These are phyloP conservation scores for Cardinalis cardinalis DNA, from an alignment of 2,113 vertebrate species.

Conservation along the genomic window DNA sequence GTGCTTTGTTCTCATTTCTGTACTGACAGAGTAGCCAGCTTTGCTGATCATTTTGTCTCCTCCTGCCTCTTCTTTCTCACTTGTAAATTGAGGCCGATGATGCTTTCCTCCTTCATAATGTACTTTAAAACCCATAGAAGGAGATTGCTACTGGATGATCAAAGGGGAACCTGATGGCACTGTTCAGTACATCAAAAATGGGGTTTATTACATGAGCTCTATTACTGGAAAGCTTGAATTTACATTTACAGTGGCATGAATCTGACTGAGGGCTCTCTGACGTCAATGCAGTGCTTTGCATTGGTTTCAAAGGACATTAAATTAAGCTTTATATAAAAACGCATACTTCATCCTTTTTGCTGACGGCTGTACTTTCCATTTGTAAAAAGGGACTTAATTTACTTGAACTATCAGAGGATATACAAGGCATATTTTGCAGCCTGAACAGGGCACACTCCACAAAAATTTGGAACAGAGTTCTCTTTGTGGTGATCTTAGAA, in stretches of 20 bases:
- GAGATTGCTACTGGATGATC: constrained; percentile 26
- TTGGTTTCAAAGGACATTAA: constrained; percentile 39
- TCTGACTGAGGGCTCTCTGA: constrained; percentile 32
- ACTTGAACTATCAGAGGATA: not conserved
- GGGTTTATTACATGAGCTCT: constrained; percentile 28
- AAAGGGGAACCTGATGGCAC: constrained; percentile 7
- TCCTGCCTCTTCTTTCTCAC: not conserved
- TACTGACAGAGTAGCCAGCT: not conserved
- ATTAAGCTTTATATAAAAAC: constrained; percentile 21
- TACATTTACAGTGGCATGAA: constrained; percentile 18
- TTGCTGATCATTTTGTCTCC: not conserved
- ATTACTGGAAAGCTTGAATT: constrained; percentile 25
- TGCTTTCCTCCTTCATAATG: not conserved
- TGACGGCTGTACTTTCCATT: not conserved
- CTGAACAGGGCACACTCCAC: not conserved
- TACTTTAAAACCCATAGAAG: not conserved
- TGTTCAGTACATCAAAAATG: constrained; percentile 26
- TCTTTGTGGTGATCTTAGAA: not conserved
- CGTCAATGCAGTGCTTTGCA: constrained; percentile 19
- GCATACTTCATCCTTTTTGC: not conserved
- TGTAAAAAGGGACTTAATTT: not conserved
- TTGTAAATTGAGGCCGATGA: constrained; percentile 20
- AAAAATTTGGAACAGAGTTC: not conserved
- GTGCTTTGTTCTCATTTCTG: not conserved
- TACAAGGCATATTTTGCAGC: not conserved